Evolutionary conservation across 1,140 invertebrate genomes (phyloP), one percentile per base, ranked within the genome.

Genomic region (Dendroctonus valens): DNA sequence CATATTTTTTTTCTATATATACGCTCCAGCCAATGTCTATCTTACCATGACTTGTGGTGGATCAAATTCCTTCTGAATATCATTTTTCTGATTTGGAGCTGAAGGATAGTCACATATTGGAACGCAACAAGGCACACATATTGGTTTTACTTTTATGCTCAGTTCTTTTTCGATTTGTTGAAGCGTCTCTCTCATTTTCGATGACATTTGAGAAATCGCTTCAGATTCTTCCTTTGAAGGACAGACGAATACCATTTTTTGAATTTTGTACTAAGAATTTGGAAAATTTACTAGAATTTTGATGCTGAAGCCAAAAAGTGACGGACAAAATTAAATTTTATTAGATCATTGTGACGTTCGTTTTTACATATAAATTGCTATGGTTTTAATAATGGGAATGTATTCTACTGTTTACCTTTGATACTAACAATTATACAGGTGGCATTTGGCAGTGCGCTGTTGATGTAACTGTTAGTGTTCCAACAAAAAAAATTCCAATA

Each of bases 241-340:
- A 12, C 69, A 70, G 26, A 70, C 69, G 60, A 70, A 70, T 3
- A 46, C 69, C 69, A 70, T 70, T 52, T 54, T 53, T 38, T 8
- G 14, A 9, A 12, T 39, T 55, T 55, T 26, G 41, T 6, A 61
- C 58, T 57, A 52, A 51, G 51, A 62, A 65, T 65, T 61, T 69
- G 11, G 57, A 63, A 49, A 49, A 38, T 48, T 39, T 11, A 64
- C 61, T 12, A 12, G 40, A 65, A 59, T 65, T 65, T 65, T 59
- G 55, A 41, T 1, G 26, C 9, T 4, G 37, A 11, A 41, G 40
- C 51, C 50, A 12, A 46, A 67, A 67, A 38, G 41, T 41, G 9
- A 53, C 41, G 42, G 60, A 40, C 41, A 39, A 41, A 9, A 67
- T 11, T 15, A 67, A n/a, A 53, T 46, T 59, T 41, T 41, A 51